Base-by-base conservation (phyloP, 2,113 vertebrate species). In the Corvus hawaiiensis region DNA sequence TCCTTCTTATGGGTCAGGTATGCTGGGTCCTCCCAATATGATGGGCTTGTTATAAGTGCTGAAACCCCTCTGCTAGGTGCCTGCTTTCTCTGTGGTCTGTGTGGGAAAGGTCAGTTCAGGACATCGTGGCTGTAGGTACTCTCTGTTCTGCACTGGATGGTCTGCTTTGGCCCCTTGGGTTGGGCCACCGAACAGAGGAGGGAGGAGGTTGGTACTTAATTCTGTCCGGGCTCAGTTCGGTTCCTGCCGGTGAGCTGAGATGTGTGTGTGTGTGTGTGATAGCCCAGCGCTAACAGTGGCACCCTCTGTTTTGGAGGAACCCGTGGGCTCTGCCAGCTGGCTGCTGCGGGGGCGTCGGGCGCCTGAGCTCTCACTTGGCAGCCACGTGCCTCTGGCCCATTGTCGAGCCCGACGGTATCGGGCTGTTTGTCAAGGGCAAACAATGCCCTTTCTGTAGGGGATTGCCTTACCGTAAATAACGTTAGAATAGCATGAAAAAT, bases 381-480 rank as follows among this genome's bases (percentile, higher is more conserved):
- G 81, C 87, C 89, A 37, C 33, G 21, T 93, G 95, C 82, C 56
- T 67, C 72, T 80, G 87, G 61, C 72, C 95, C 93, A 91, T 97
- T 98, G 97, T 78, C 10, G 2, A 39, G 64, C 83, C 61, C 23
- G 12, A 39, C 33, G 5, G 12, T 20, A 10, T 86, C 26, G 13
- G 91, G 92, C 91, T 84, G 87, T 95, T 96, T 96, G 97, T 97
- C 92, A 72, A 77, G 93, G 95, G 77, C 23, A 39, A 96, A 98
- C 98, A 98, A 97, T 97, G 92, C 74, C 82, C 82, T 93, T 87
- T 95, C 97, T 98, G 97, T 98, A 35, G 79, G 90, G 94, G 43
- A 86, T n/a, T 69, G 84, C 48, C 30, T 98, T 98, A 97, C 98
- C 46, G 97, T 96, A 97, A 98, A 97, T 98, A 97, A 96, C 94